Evolutionary conservation across 2,113 vertebrate species (phyloP), one percentile per base, ranked within the genome.

Genomic region (Cricetomys ansorgei): DNA sequence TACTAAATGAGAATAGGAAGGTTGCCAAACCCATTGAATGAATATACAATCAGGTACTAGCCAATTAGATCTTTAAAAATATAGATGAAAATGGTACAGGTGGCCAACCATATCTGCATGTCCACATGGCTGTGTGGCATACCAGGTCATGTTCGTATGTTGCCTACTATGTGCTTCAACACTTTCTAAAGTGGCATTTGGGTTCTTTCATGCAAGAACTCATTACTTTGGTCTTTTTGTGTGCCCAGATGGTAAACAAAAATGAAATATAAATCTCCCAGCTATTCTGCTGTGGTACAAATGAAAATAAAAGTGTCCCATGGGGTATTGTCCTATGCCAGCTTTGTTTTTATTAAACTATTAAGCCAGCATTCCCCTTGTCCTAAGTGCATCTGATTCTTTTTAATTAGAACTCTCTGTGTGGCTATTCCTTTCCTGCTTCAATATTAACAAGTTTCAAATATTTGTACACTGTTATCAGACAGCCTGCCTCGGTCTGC

Each of bases 321-420:
- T 21, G 80, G 83, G 95, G 83, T 55, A 34, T 48, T 73, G 62
- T 88, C 80, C 55, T 88, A 29, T 83, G 85, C 73, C 93, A 92
- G 87, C 72, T 96, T 93, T 64, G 83, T 90, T 88, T 96, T 83
- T 93, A 64, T 94, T 86, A 92, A 79, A 75, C 75, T 48, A 92
- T 92, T 96, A 94, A 81, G 55, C 50, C 50, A 59, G 85, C 89
- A 34, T 96, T 95, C 94, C 62, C 65, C 72, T 89, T 92, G 88
- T 95, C 90, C 57, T 96, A 43, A 96, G 97, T 95, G 88, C 94
- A 96, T 96, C 92, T 95, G 96, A 96, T 97, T 97, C 83, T 91
- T 96, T 94, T 95, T 97, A 97, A 98, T 97, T 97, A 97, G 95
- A 94, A 73, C 64, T 92, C 91, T 86, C 65, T 16, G 72, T 27